Conservation (phyloP, 2,797 vertebrate species). For the Anniella stebbinsi region DNA sequence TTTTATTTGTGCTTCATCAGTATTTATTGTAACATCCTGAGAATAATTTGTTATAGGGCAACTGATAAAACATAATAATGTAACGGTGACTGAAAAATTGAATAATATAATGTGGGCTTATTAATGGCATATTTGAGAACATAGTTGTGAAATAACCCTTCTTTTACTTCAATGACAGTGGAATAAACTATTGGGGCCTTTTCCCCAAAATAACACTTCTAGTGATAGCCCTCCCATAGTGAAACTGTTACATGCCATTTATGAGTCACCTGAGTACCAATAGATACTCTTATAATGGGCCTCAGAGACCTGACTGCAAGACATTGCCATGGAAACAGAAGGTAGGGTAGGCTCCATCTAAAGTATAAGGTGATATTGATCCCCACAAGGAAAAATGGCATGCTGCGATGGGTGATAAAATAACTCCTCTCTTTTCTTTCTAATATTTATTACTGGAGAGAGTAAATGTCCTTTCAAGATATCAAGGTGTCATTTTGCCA, state of each 20-base stretch:
- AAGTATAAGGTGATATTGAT: constrained; percentile 72
- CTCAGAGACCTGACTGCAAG: constrained; percentile 75
- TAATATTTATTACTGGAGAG: constrained; percentile 46
- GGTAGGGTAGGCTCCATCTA: constrained; percentile 72
- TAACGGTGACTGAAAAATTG: background rate
- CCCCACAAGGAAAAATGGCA: constrained; percentile 71
- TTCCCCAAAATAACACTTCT: constrained; percentile 41
- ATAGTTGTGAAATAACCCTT: constrained; percentile 14
- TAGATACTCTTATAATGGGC: constrained; percentile 75
- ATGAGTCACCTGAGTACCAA: constrained; percentile 73
- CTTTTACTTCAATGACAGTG: constrained; percentile 45
- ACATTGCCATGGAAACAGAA: constrained; percentile 82
- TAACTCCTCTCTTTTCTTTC: constrained; percentile 52
- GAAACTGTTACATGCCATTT: constrained; percentile 74
- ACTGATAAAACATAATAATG: background rate
- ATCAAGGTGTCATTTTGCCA: background rate
- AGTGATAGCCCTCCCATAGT: constrained; percentile 55
- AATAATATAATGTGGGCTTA: background rate
- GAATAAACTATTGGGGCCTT: constrained; percentile 70
- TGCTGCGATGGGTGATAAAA: constrained; percentile 62
- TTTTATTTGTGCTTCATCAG: background rate
- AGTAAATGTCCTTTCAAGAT: background rate
- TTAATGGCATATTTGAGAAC: background rate
- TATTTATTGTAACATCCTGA: background rate
- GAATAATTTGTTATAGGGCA: background rate